Conservation (phyloP, 2,888 invertebrate genomes). For the Spisula subtruncata region DNA sequence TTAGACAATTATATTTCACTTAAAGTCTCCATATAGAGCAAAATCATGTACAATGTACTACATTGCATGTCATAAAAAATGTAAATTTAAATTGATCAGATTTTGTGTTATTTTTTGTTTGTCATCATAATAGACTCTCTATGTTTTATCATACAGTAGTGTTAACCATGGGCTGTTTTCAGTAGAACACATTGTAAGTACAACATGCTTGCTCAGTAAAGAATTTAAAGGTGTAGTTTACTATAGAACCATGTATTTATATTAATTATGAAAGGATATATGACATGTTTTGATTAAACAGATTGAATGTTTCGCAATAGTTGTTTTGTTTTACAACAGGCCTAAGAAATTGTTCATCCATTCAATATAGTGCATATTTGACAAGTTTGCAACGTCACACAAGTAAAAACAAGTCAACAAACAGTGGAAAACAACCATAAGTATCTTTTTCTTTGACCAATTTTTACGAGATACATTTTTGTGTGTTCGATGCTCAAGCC, state of each 20-base stretch:
- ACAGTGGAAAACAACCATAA: no score
- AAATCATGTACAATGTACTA: no score
- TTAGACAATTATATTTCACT: not conserved
- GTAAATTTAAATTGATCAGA: not conserved
- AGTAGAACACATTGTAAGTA: not conserved
- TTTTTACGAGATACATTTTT: no score
- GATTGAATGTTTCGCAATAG: conserved; percentile 31
- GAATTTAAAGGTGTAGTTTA: not conserved
- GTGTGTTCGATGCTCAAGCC: no score
- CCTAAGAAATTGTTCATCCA: no score
- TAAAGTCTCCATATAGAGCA: not conserved
- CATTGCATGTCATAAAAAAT: not conserved
- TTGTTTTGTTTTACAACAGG: not conserved
- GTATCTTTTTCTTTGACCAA: no score
- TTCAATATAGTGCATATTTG: no score
- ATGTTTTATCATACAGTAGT: not conserved
- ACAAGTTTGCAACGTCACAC: no score
- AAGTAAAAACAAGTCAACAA: no score
- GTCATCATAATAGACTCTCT: not conserved
- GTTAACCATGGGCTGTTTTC: conserved; percentile 4
- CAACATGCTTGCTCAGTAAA: not conserved
- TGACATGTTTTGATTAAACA: conserved; percentile 49
- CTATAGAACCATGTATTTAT: conserved; percentile 48
- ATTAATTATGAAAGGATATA: conserved; percentile 42
- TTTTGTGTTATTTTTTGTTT: not conserved